A percentile compares a stretch with the other conserved stretches of the same genome.
Conservation (phyloP, 1,140 invertebrate genomes). For the Chrysopa pallens region DNA sequence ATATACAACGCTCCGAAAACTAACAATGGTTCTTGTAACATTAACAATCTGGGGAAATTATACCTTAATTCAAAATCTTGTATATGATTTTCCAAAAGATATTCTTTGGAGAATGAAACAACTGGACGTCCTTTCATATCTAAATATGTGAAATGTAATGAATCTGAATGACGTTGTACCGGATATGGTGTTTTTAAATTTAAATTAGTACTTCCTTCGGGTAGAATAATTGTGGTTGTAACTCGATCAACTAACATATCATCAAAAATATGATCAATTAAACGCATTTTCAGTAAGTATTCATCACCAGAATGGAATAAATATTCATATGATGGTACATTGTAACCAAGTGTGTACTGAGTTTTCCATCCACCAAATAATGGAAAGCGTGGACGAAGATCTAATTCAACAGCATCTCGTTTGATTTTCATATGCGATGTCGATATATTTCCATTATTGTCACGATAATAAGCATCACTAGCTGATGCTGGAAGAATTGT, state of each 20-base stretch:
- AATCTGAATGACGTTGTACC: conserved; percentile 53
- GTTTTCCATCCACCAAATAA: conserved; percentile 97
- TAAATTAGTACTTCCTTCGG: conserved; percentile 74
- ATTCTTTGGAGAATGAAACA: conserved; percentile 65
- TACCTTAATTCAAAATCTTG: conserved; percentile 80
- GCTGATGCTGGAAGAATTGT: conserved; percentile 77
- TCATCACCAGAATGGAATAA: conserved; percentile 60
- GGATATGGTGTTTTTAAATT: conserved; percentile 69
- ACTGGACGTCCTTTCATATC: conserved; percentile 88
- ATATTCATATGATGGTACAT: conserved; percentile 89
- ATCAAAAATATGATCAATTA: conserved; percentile 87
- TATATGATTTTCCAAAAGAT: conserved; percentile 93
- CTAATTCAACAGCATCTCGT: conserved; percentile 85
- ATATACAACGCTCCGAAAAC: conserved; percentile 77
- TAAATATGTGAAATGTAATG: conserved; percentile 81
- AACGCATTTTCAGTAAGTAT: conserved; percentile 73
- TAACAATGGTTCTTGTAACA: conserved; percentile 86
- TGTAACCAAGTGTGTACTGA: conserved; percentile 87
- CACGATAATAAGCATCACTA: conserved; percentile 79
- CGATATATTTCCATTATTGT: conserved; percentile 98
- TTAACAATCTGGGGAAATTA: conserved; percentile 62
- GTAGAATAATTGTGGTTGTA: conserved; percentile 74
- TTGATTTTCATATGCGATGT: conserved; percentile 80
- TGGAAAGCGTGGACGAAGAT: conserved; percentile 83
- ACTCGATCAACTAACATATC: conserved; percentile 84